These are phyloP conservation scores for Netelia virgata DNA, from an alignment of 2,888 invertebrate species.

Conservation along the genomic window DNA sequence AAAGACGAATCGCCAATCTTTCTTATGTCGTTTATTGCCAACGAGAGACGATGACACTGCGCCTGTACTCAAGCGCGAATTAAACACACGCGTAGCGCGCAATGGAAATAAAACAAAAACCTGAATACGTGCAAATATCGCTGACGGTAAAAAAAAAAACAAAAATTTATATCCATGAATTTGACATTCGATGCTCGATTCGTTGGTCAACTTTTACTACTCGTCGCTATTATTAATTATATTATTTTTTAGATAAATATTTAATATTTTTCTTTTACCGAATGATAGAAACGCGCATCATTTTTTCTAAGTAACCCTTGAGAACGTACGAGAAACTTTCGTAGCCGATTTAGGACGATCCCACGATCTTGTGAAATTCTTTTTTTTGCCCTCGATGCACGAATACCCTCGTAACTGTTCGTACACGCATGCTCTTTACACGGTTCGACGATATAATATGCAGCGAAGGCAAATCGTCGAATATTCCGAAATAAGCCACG, in stretches of 20 bases:
- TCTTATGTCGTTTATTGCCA: conserved; percentile 1
- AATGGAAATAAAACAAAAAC: neutral
- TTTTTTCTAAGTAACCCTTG: too few species aligned
- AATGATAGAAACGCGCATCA: too few species aligned
- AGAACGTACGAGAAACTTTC: neutral
- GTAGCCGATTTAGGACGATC: neutral
- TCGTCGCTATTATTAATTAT: neutral
- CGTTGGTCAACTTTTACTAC: conserved; percentile 3
- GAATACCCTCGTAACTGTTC: too few species aligned
- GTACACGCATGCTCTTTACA: too few species aligned
- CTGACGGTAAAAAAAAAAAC: conserved; percentile 11
- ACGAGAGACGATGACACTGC: conserved; percentile 25
- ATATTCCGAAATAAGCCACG: conserved; percentile 1
- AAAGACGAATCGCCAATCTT: conserved; percentile 27
- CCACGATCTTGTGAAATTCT: neutral
- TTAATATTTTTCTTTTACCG: too few species aligned
- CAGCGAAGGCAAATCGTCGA: neutral
- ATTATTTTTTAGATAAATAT: too few species aligned
- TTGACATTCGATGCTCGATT: conserved; percentile 2
- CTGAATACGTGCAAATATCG: conserved; percentile 20
- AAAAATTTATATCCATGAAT: neutral
- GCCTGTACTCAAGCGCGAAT: neutral
- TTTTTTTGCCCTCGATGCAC: neutral
- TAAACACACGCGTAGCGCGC: neutral
- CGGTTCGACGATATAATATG: neutral